phyloP scores from a whole-genome alignment of 1,140 invertebrate genomes.

The Delia radicum region DNA sequence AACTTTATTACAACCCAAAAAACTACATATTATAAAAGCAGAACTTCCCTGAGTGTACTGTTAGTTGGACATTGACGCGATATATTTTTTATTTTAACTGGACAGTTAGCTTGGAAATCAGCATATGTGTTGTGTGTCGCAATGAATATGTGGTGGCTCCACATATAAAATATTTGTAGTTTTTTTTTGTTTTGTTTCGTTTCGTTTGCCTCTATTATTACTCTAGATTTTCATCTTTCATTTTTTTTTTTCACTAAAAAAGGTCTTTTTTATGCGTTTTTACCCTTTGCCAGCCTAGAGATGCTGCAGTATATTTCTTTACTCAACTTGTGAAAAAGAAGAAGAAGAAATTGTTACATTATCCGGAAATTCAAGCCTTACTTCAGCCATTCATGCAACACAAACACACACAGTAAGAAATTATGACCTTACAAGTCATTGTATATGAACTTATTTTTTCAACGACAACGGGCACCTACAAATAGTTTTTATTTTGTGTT shows the following conservation, averaged over 20 bases:
- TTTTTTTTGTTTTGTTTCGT: background rate
- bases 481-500: background rate
- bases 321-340: background rate
- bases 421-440: slow-evolving; percentile 19
- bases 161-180: background rate
- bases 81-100: no score
- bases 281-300: background rate
- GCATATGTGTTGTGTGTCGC: slow-evolving; percentile 8
- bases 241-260: background rate
- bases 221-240: background rate
- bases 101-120: no score
- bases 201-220: background rate
- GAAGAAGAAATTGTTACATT: background rate
- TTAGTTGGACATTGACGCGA: no score
- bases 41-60: no score
- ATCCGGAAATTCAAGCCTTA: slow-evolving; percentile 6
- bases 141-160: slow-evolving; percentile 8
- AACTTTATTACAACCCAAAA: no score
- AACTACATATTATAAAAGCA: no score
- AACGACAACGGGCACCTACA: slow-evolving; percentile 11
- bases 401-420: slow-evolving; percentile 4
- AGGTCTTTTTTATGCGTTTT: background rate
- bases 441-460: slow-evolving; percentile 1
- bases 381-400: background rate
- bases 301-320: background rate